Percentiles rank a stretch among this genome's conserved stretches.
These are phyloP conservation scores for Clunio marinus DNA, from an alignment of 2,888 invertebrate genomes.

Conservation along the genomic window DNA sequence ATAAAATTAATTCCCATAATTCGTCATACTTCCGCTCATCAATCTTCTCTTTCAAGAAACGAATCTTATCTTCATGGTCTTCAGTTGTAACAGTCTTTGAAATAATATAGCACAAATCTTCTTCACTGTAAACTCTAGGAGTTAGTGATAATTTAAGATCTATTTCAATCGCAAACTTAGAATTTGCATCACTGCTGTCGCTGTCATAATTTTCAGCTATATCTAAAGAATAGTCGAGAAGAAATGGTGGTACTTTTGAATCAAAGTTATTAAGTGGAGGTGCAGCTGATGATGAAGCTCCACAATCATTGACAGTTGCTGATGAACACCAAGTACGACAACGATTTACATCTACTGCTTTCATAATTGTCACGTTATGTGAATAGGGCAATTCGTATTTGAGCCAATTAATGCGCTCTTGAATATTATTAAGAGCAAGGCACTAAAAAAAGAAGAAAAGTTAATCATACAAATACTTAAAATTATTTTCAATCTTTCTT, in stretches of 20 bases:
- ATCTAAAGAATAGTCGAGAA: neutral
- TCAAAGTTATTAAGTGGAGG: no score
- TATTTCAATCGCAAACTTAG: neutral
- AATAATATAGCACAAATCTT: no score
- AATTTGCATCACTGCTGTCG: conserved; percentile 8
- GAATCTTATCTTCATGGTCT: no score
- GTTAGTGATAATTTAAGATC: no score
- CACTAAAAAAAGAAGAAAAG: no score
- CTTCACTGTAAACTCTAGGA: no score
- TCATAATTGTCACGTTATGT: conserved; percentile 43
- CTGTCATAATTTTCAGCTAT: neutral
- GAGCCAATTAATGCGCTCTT: no score
- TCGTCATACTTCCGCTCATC: neutral
- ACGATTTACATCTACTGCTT: conserved; percentile 43
- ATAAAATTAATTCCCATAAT: no score
- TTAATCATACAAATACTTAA: no score
- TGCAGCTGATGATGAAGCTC: neutral
- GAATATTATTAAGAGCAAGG: no score
- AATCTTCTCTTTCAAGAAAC: neutral
- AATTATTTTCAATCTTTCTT: no score
- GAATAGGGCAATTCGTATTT: conserved; percentile 47
- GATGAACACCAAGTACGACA: conserved; percentile 50
- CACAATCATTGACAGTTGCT: neutral
- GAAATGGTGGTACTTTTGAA: conserved; percentile 24
- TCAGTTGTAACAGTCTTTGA: no score